Percentiles rank a stretch among this genome's conserved stretches.
Evolutionary conservation across 2,797 vertebrate species (phyloP).

Genomic region (Phalloptychus januarius): DNA sequence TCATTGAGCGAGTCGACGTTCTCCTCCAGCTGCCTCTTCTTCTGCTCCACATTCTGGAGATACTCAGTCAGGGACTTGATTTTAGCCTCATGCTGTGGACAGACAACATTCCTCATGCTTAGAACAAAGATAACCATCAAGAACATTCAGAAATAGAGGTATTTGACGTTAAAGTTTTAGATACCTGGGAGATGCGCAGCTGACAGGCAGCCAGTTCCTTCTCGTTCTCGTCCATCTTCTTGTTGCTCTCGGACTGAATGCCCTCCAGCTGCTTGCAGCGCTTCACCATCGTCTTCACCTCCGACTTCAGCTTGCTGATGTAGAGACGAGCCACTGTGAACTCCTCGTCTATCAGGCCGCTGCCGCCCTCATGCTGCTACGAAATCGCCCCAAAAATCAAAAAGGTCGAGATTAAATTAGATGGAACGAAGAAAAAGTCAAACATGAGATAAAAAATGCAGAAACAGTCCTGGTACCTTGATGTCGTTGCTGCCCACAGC

Average conservation of each 20-base stretch:
- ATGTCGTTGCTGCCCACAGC: slow-evolving; percentile 96
- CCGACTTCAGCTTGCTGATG: slow-evolving; percentile 98
- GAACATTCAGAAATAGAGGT: not conserved
- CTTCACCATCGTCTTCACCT: slow-evolving; percentile 97
- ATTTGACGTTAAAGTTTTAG: not conserved
- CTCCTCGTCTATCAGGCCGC: slow-evolving; percentile 96
- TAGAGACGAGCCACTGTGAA: slow-evolving; percentile 96
- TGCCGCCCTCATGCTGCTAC: slow-evolving; percentile 93
- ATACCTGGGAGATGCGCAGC: slow-evolving; percentile 93
- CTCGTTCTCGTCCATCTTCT: slow-evolving; percentile 96
- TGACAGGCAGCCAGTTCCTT: slow-evolving; percentile 95
- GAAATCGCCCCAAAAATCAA: not conserved
- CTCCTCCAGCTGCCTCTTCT: slow-evolving; percentile 96
- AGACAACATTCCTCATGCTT: not conserved
- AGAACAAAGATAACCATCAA: not conserved
- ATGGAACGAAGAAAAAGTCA: not conserved
- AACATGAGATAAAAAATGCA: not conserved
- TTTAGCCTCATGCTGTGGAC: slow-evolving; percentile 94
- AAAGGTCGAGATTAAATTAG: not conserved
- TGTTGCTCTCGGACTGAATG: slow-evolving; percentile 92
- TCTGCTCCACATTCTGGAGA: slow-evolving; percentile 97
- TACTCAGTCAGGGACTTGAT: slow-evolving; percentile 97
- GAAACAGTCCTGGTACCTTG: slow-evolving; percentile 87
- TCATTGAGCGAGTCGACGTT: slow-evolving; percentile 96
- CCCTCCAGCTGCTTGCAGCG: slow-evolving; percentile 95